Base-by-base conservation (phyloP, 2,888 invertebrate species). In the Notodromas monacha region DNA sequence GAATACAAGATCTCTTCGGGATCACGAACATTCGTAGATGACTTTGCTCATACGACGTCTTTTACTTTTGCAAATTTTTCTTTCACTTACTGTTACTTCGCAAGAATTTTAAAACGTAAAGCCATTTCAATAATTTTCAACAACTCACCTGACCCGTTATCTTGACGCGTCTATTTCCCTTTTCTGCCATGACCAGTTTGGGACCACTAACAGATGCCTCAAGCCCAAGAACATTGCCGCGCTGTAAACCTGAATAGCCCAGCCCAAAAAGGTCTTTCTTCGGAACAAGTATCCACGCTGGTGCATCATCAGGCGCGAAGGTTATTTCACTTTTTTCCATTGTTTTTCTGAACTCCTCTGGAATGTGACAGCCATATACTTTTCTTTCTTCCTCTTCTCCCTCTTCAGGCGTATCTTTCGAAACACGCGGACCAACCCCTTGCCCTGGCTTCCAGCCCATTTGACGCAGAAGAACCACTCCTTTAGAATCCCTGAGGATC, bases 391-490 rank as follows among this genome's bases (percentile, higher is more conserved):
- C 35, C 38, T 42, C 3, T 30, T 21, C 33, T 40, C 41, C 38
- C 51, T 56, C 35, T 53, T 48, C 15, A 39, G 40, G 34, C 47
- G 49, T 2, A 52, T 50, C 16, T 8, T 6, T n/a, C 12, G 10
- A 5, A 6, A 59, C 40, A 29, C 61, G 52, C 2, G 63, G 60
- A 1, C 76, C 74, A 2, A 70, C 54, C 2, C 81, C 81, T 48
- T 79, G 73, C 0, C 81, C 79, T 3, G 66, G 67, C 39, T 67
- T 65, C 74, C 89, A 84, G 1, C 89, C 89, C 68, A 92, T 76
- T 38, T 65, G 65, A 32, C 66, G 64, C 21, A 96, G 52, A 42
- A 96, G 59, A 35, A 60, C 58, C 27, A 79, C 65, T 1, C 89
- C 89, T 5, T 81, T 64, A 0, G 84, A 77, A 45, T 79, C 70